Evolutionary conservation across 2,113 vertebrate species (phyloP), one percentile per base, ranked within the genome.

Genomic region (Pterocles gutturalis): DNA sequence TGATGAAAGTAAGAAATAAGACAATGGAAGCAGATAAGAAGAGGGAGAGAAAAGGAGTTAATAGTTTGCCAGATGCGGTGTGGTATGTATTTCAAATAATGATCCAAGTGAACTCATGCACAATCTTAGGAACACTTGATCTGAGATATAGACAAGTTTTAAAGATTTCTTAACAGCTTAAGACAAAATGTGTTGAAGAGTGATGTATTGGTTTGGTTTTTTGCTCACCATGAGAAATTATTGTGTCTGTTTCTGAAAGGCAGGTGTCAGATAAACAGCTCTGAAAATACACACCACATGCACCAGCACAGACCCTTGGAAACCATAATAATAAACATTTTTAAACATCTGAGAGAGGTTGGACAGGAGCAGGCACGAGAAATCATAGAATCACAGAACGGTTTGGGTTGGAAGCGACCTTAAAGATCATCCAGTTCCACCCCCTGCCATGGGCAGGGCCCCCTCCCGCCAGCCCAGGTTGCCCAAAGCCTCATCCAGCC

Each of bases 91-190:
- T 45, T 64, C 49, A 91, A 87, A 76, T 33, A 76, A 83, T 49
- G 67, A 25, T 57, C 46, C 34, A 58, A 64, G 34, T 72, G 19
- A 90, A 51, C 5, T 55, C 13, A 24, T 20, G 16, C 2, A 43
- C 0, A 0, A n/a, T 76, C 17, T 55, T 60, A 82, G 34, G 31
- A 55, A 66, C 3, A 0, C 15, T 62, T 77, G n/a, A 7, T 10
- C 46, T 29, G 53, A 76, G 43, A 45, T 29, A 46, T 29, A 85
- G 45, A 22, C 7, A 41, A 8, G 15, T 54, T 86, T 83, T 61
- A 73, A 76, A 83, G 10, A 11, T 57, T 5, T 70, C 2, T 58
- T 83, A 70, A 46, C 28, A 54, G 18, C 72, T 69, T 29, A 62
- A 95, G 53, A 22, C 5, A 65, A 79, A 83, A 72, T 17, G 10